Evolutionary conservation across 2,888 invertebrate genomes (phyloP).

Genomic region (Adelphocoris suturalis): DNA sequence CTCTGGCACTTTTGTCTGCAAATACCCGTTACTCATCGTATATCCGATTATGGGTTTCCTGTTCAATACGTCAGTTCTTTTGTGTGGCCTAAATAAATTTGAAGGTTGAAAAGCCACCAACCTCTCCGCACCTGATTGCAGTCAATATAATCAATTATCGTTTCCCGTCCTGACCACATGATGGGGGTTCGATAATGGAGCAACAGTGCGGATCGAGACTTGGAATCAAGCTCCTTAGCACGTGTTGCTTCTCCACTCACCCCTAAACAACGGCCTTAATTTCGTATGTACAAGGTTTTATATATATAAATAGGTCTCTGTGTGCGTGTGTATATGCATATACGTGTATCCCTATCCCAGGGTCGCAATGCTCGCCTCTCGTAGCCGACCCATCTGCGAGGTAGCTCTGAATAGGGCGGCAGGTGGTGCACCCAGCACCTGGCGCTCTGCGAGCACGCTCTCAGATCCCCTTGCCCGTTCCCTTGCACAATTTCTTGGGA

Average conservation of each 20-base stretch:
- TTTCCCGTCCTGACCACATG: not conserved
- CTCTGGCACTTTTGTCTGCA: too few relatives aligned
- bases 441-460: conserved; percentile 33
- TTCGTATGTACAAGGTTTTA: not conserved
- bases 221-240: not conserved
- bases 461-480: not conserved
- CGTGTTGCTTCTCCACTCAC: conserved; percentile 30
- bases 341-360: not conserved
- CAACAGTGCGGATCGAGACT: not conserved
- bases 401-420: conserved; percentile 37
- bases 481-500: conserved; percentile 12
- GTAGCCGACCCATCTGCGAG: not conserved
- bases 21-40: too few relatives aligned
- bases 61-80: not conserved
- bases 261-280: not conserved
- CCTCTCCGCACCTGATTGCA: not conserved
- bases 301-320: not conserved
- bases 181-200: not conserved
- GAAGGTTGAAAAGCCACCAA: not conserved
- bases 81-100: not conserved
- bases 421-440: conserved; percentile 36
- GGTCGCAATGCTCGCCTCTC: not conserved
- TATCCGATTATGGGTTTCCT: not conserved
- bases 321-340: not conserved
- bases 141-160: not conserved